Percentiles rank a stretch among this genome's conserved stretches.
Evolutionary conservation across 2,113 vertebrate species (phyloP).

Genomic region (Fregetta grallaria): DNA sequence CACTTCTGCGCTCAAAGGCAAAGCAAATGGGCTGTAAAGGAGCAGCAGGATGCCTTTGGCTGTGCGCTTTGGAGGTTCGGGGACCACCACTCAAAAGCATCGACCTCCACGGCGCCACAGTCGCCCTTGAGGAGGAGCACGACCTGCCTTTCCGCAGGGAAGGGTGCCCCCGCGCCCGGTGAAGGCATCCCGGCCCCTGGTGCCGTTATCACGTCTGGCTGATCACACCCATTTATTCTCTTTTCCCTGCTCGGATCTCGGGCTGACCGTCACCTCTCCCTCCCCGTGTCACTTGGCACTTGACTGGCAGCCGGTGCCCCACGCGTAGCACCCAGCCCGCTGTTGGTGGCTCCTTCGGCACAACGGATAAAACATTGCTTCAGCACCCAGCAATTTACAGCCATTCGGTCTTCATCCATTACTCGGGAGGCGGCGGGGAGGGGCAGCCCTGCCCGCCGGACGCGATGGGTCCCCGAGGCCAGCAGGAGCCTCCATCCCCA

Average conservation of each 20-base stretch:
- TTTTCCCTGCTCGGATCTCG: background rate
- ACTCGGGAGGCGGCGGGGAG: background rate
- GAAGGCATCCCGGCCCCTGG: too few species aligned
- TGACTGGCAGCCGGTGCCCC: background rate
- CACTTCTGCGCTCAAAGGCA: background rate
- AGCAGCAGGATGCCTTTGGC: background rate
- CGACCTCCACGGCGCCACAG: fast-evolving
- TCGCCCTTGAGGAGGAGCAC: fast-evolving
- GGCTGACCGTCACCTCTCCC: background rate
- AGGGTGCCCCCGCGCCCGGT: background rate
- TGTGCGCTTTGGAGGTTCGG: background rate
- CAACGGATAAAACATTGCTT: background rate
- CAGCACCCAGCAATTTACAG: background rate
- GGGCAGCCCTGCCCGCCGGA: background rate
- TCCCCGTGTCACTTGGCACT: fast-evolving
- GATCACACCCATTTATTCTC: background rate
- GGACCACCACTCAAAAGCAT: background rate
- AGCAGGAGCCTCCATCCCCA: fast-evolving
- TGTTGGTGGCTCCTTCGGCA: background rate
- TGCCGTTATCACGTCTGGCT: background rate
- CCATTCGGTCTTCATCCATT: background rate
- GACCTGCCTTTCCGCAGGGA: fast-evolving
- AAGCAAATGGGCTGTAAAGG: fast-evolving
- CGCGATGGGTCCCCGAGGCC: background rate
- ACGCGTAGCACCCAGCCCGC: background rate